A percentile compares a stretch with the other conserved stretches of the same genome.
phyloP scores from a whole-genome alignment of 2,888 invertebrate species.

The Rhamnusium bicolor region DNA sequence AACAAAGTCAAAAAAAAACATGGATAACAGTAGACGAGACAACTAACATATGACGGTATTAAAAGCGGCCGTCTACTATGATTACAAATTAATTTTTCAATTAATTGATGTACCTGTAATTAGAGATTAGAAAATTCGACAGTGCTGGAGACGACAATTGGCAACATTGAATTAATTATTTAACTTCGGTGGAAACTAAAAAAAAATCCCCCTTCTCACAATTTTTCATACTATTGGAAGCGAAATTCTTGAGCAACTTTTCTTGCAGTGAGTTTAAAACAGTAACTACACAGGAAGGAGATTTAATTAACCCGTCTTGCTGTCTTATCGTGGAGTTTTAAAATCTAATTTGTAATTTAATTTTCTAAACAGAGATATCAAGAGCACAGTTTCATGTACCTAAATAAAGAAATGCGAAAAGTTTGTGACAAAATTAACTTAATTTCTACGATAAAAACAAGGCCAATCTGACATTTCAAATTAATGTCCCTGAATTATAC shows the following conservation, averaged over 20 bases:
- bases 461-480: no score
- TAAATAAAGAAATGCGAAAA: neutral
- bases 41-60: no score
- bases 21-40: no score
- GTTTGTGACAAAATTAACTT: neutral
- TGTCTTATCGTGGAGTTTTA: neutral
- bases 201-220: neutral
- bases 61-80: no score
- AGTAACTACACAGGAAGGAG: neutral
- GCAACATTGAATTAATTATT: conserved; percentile 7
- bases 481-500: no score
- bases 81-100: no score
- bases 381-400: neutral
- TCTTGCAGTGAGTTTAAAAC: neutral
- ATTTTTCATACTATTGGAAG: neutral
- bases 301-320: neutral
- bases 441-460: neutral
- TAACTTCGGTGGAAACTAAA: neutral
- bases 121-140: no score
- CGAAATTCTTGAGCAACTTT: neutral
- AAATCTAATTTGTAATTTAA: neutral
- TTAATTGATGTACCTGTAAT: no score
- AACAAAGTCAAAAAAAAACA: no score
- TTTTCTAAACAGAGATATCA: neutral
- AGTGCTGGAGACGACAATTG: neutral